Evolutionary conservation across 35 echinoderm and acorn worm species (phyloP).

Genomic region (Strongylocentrotus purpuratus): DNA sequence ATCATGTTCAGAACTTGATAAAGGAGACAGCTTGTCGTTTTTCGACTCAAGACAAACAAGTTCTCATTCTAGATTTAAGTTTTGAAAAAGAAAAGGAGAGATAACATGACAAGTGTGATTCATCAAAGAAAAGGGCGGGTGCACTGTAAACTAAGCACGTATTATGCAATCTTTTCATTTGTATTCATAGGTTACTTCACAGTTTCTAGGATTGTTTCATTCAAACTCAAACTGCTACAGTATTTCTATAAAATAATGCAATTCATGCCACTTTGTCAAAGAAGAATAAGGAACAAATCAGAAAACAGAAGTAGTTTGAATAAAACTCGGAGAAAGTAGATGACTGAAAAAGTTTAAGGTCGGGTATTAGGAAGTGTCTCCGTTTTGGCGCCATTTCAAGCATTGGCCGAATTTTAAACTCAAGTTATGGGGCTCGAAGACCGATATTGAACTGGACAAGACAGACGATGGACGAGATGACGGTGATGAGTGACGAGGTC

Average conservation of each 20-base stretch:
- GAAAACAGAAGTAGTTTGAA: neutral
- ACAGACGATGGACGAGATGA: neutral
- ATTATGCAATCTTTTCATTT: slow-evolving; percentile 38
- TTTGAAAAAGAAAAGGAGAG: neutral
- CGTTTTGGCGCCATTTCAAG: neutral
- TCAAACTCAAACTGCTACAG: neutral
- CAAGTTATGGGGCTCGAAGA: neutral
- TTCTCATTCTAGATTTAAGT: neutral
- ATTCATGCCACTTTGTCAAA: neutral
- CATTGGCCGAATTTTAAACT: slow-evolving; percentile 26
- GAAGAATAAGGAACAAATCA: neutral
- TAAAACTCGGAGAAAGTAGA: neutral
- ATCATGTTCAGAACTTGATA: neutral
- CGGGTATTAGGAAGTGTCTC: neutral
- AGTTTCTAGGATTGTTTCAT: neutral
- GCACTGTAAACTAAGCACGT: neutral
- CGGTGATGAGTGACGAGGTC: slow-evolving; percentile 26
- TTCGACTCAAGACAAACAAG: neutral
- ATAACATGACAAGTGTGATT: neutral
- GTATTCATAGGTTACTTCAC: slow-evolving; percentile 8
- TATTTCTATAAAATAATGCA: neutral
- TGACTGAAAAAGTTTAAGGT: neutral
- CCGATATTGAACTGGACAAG: neutral
- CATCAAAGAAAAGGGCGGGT: neutral
- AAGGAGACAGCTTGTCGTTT: neutral